Evolutionary conservation across 1,140 invertebrate genomes (phyloP).

Genomic region (Schlechtendalia chinensis): DNA sequence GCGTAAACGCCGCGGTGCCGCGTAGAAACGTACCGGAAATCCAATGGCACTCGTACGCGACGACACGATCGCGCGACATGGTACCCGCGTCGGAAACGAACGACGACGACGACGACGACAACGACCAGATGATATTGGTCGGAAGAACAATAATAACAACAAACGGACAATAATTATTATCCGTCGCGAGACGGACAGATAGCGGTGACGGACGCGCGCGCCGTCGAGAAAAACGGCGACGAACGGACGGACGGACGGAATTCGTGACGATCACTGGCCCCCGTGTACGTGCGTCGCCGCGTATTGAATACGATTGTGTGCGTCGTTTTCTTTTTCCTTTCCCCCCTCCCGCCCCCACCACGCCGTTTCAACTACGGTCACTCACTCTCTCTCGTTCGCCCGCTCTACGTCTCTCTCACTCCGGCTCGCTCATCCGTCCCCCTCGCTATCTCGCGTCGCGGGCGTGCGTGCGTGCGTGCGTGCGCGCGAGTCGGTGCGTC

Average conservation of each 20-base stretch:
- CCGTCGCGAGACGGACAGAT: no score
- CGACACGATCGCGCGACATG: constrained; percentile 18
- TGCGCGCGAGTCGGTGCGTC: neutral
- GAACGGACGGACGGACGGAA: constrained; percentile 25
- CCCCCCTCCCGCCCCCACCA: no score
- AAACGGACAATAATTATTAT: no score
- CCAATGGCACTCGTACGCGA: constrained; percentile 27
- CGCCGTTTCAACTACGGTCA: no score
- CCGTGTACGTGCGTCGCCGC: neutral
- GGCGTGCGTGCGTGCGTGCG: neutral
- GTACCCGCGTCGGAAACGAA: neutral
- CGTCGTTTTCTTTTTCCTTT: neutral
- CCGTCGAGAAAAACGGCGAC: neutral
- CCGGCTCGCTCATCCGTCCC: neutral
- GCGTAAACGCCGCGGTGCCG: constrained; percentile 2
- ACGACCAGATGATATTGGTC: no score
- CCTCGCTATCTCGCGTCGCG: neutral
- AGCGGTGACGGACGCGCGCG: no score
- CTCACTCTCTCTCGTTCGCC: neutral
- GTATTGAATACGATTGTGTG: neutral
- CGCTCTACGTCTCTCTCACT: no score
- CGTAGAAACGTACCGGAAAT: constrained; percentile 3
- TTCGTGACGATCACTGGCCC: constrained; percentile 15
- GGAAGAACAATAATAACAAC: no score
- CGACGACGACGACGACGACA: neutral